Evolutionary conservation across 2,888 invertebrate genomes (phyloP), one percentile per base, ranked within the genome.

Genomic region (Coelinius sp.): DNA sequence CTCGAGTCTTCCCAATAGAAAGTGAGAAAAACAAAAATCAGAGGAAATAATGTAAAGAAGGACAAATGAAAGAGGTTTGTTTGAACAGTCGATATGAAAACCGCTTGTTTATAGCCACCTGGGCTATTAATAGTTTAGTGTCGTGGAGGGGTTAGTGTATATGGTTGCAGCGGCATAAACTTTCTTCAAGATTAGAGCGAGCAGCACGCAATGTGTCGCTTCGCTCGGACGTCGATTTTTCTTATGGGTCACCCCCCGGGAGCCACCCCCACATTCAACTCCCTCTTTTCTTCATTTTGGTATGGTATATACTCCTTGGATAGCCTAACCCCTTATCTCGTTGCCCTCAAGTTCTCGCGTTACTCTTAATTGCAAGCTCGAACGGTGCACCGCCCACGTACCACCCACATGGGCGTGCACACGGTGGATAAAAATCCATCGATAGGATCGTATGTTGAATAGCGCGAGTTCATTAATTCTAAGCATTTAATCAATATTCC

Each of bases 301-400:
- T 41, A 53, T 27, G 53, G 24, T 59, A 59, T 59, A 59, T 35
- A 59, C 59, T 59, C 17, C 35, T 59, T 31, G 14, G 35, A 14
- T n/a, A 59, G 31, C 14, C 35, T 59, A 59, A 73, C 65, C 74
- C 75, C 81, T 85, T 85, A 85, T 85, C 85, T 81, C 77, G 65
- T 70, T 67, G 71, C 78, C 78, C 77, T 78, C 73, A 75, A 77
- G 78, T 78, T 80, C 82, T 85, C 82, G 80, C 81, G 80, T 82
- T 82, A 83, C 83, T 82, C 78, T 84, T 85, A 85, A 85, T 85
- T 85, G 81, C 83, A 79, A 82, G 79, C 81, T 79, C 78, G 81
- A 83, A 79, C 79, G 78, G 80, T 79, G 81, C 76, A 75, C 76
- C 81, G 79, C 81, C 79, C 80, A 76, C 76, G 73, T 65, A 59